phyloP scores from a whole-genome alignment of 2,888 invertebrate species.

The Drosophila mimica region DNA sequence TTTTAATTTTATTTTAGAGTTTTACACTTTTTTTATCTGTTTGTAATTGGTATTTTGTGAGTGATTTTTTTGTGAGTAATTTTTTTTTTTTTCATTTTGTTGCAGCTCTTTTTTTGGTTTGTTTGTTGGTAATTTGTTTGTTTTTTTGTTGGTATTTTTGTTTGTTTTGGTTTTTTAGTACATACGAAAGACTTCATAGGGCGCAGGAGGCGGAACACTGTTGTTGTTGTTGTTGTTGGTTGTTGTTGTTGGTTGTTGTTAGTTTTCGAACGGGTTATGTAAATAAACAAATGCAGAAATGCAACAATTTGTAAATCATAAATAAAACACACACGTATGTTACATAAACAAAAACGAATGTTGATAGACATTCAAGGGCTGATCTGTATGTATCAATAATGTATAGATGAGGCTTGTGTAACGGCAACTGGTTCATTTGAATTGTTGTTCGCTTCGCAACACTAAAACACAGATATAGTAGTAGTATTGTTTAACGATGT shows the following conservation, averaged over 20 bases:
- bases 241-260: constrained; percentile 1
- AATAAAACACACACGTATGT: constrained; percentile 79
- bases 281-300: constrained; percentile 80
- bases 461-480: constrained; percentile 58
- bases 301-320: constrained; percentile 79
- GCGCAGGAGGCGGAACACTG: constrained; percentile 85
- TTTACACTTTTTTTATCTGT: constrained; percentile 47
- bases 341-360: constrained; percentile 73
- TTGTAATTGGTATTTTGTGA: constrained; percentile 53
- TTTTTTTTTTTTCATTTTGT: constrained; percentile 32
- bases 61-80: constrained; percentile 57
- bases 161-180: constrained; percentile 78
- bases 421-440: constrained; percentile 67
- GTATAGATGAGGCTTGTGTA: constrained; percentile 76
- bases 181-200: constrained; percentile 86
- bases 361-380: constrained; percentile 74
- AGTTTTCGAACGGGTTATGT: constrained; percentile 77
- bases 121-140: constrained; percentile 30
- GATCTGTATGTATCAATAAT: constrained; percentile 69
- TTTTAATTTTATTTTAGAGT: constrained; percentile 53
- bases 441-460: constrained; percentile 67
- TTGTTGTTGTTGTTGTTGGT: constrained; percentile 13
- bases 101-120: constrained; percentile 50
- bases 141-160: constrained; percentile 28
- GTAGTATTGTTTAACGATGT: constrained; percentile 23